A percentile compares a stretch with the other conserved stretches of the same genome.
These are phyloP conservation scores for Ceratosolen fusciceps DNA, from an alignment of 1,140 invertebrate genomes.

Conservation along the genomic window DNA sequence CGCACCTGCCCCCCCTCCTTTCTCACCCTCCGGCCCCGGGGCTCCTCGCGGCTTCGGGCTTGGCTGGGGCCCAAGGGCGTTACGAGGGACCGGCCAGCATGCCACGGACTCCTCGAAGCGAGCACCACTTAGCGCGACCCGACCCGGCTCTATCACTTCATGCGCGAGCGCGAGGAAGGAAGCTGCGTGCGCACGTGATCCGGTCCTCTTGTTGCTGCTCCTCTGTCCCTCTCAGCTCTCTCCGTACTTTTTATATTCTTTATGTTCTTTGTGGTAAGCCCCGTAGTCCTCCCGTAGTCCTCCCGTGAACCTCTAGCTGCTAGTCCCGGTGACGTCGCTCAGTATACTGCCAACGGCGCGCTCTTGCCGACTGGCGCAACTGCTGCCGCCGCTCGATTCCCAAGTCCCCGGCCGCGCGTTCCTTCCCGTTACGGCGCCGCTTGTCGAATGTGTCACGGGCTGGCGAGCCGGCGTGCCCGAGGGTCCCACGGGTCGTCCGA, in stretches of 20 bases:
- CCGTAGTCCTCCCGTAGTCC: no score
- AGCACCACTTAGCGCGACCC: neutral
- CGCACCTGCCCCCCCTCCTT: neutral
- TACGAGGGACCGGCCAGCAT: conserved; percentile 39
- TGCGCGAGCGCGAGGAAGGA: neutral
- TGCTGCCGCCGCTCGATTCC: conserved; percentile 3
- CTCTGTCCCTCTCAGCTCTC: neutral
- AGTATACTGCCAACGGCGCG: neutral
- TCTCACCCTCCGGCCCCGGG: no score
- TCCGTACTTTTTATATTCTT: neutral
- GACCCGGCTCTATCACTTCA: neutral
- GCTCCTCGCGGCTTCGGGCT: neutral
- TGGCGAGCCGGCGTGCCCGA: conserved; percentile 65
- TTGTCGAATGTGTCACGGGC: conserved; percentile 72
- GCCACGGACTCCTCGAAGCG: neutral
- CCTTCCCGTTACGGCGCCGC: conserved; percentile 72
- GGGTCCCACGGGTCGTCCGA: conserved; percentile 63
- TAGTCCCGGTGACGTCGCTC: no score
- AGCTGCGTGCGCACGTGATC: neutral
- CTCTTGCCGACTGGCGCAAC: neutral
- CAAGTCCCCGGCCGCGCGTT: conserved; percentile 71
- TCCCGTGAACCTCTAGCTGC: no score
- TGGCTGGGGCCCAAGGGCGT: conserved; percentile 2
- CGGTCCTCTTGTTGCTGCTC: neutral
- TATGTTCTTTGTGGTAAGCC: no score